Conservation (phyloP, 2,797 vertebrate species). For the Micrastur ruficollis region DNA sequence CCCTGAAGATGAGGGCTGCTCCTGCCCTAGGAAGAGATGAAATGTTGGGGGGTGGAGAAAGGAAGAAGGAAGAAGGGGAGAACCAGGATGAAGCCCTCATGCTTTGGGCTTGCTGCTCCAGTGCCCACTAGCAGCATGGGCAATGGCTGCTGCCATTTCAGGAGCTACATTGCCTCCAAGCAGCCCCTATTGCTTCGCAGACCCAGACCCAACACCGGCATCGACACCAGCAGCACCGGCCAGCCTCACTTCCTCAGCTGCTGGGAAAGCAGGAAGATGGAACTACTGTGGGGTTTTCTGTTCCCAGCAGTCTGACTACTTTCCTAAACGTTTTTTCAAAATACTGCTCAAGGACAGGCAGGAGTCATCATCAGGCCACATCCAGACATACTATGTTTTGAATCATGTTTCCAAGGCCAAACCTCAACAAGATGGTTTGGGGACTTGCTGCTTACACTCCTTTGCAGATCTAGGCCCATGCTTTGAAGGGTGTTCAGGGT, state of each 20-base stretch:
- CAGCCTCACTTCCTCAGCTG: background rate
- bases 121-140: rapidly evolving
- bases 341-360: background rate
- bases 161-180: background rate
- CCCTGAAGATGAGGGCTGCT: background rate
- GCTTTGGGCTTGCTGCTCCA: background rate
- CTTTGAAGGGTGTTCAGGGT: background rate
- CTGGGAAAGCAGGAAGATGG: rapidly evolving
- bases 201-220: rapidly evolving
- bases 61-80: background rate
- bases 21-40: background rate
- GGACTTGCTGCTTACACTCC: background rate
- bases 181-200: rapidly evolving
- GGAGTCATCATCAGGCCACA: background rate
- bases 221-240: rapidly evolving
- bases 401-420: background rate
- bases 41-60: background rate
- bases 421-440: background rate
- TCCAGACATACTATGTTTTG: background rate
- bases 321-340: background rate
- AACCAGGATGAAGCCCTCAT: background rate
- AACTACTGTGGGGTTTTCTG: background rate
- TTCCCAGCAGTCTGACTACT: background rate
- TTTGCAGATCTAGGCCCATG: background rate
- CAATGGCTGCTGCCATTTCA: background rate